phyloP scores from a whole-genome alignment of 2,113 vertebrate genomes.

The Brachyhypopomus gauderio region DNA sequence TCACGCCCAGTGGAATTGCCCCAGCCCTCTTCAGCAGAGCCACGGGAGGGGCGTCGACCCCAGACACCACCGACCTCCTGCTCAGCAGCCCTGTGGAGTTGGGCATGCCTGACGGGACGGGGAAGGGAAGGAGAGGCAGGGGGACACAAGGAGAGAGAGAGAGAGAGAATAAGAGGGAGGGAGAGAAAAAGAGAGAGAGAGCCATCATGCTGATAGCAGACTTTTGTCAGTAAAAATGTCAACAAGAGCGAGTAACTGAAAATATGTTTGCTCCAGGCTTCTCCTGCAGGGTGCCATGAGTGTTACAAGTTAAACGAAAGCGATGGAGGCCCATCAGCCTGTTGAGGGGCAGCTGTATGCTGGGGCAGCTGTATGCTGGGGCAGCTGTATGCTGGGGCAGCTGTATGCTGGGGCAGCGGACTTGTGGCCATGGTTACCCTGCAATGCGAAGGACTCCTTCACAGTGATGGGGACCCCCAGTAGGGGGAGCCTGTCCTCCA shows the following conservation, averaged over 20 bases:
- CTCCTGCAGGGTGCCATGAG: no score
- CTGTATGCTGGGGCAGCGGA: not conserved
- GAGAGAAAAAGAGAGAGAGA: not conserved
- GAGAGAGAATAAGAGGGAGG: not conserved
- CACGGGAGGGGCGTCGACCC: conserved; percentile 76
- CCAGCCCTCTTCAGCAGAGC: conserved; percentile 82
- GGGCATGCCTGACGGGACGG: conserved; percentile 79
- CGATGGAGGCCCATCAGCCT: not conserved
- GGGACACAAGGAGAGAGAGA: not conserved
- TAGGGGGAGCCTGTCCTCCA: conserved; percentile 84
- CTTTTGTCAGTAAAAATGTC: not conserved
- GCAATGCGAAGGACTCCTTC: conserved; percentile 84
- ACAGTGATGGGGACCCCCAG: conserved; percentile 86
- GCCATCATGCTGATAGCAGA: not conserved
- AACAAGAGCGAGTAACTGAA: no score
- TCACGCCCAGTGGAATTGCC: conserved; percentile 86
- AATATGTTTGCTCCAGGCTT: not conserved
- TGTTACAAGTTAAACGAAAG: no score
- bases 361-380: no score
- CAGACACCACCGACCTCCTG: conserved; percentile 69
- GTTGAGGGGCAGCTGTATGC: no score
- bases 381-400: not conserved
- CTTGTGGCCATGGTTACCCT: conserved; percentile 70
- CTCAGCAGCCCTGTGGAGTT: conserved; percentile 77
- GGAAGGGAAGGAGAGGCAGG: not conserved